Conservation (phyloP, 2,113 vertebrate species). For the Etheostoma cragini region DNA sequence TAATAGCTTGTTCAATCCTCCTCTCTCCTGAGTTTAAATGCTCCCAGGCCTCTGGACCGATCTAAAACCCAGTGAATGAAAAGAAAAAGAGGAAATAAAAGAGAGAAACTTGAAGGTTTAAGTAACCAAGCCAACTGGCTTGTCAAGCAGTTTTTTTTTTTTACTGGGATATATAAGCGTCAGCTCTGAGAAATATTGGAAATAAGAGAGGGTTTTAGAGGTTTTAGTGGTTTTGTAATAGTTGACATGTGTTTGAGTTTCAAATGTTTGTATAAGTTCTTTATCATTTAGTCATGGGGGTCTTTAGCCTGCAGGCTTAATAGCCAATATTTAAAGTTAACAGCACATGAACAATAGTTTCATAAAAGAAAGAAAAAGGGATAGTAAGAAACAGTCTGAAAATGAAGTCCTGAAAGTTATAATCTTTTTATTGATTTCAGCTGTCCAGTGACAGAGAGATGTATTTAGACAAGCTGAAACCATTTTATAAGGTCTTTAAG, state of each 20-base stretch:
- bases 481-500: background rate
- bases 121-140: slow-evolving; percentile 27
- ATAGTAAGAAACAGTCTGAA: slow-evolving; percentile 12
- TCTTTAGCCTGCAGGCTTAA: slow-evolving; percentile 21
- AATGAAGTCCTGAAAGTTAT: slow-evolving; percentile 4
- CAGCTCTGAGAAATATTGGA: slow-evolving; percentile 4
- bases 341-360: slow-evolving; percentile 14
- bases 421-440: slow-evolving; percentile 26
- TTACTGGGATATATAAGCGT: slow-evolving; percentile 10
- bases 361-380: slow-evolving; percentile 10
- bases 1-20: slow-evolving; percentile 11
- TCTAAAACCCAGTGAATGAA: slow-evolving; percentile 13
- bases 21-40: slow-evolving; percentile 36
- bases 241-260: slow-evolving; percentile 53
- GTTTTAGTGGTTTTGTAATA: slow-evolving; percentile 45
- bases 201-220: slow-evolving; percentile 9
- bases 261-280: slow-evolving; percentile 27
- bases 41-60: slow-evolving; percentile 49
- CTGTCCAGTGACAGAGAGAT: background rate
- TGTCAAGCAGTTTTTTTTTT: slow-evolving; percentile 16
- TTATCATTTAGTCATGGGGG: background rate
- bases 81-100: slow-evolving; percentile 37
- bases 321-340: slow-evolving; percentile 31
- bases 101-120: slow-evolving; percentile 27
- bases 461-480: background rate